Evolutionary conservation across 2,113 vertebrate species (phyloP).

Genomic region (Alaudala cheleensis): DNA sequence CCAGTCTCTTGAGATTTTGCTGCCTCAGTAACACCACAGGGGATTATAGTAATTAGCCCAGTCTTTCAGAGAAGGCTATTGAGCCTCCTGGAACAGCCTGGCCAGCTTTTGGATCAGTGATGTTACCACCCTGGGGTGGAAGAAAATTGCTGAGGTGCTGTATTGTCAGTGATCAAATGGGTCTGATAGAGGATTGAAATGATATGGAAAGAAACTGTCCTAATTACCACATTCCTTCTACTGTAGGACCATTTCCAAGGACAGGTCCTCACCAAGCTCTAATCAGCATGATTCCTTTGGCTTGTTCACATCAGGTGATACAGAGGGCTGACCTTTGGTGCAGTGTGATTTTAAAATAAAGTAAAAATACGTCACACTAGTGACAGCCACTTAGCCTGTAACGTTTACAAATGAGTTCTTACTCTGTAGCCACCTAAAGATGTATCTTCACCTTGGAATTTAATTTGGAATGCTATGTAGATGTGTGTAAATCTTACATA

Average conservation of each 20-base stretch:
- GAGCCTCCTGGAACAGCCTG: neutral
- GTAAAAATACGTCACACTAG: neutral
- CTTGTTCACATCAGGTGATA: neutral
- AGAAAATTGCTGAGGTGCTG: neutral
- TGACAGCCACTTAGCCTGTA: neutral
- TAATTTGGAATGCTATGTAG: neutral
- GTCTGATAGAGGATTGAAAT: neutral
- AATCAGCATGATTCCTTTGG: neutral
- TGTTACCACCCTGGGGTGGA: neutral
- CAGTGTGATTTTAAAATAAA: neutral
- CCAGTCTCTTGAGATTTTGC: neutral
- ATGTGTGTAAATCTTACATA: neutral
- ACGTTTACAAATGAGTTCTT: rapidly evolving
- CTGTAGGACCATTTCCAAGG: neutral
- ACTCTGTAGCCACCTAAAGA: neutral
- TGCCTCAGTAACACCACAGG: neutral
- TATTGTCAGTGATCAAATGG: neutral
- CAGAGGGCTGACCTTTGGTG: neutral
- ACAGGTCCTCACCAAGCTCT: neutral
- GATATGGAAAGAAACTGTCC: neutral
- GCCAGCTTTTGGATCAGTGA: neutral
- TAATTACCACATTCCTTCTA: neutral
- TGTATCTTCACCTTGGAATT: neutral
- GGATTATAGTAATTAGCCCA: neutral
- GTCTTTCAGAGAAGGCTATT: neutral